Base-by-base conservation (phyloP, 2,888 invertebrate species). In the Synergus japonicus region DNA sequence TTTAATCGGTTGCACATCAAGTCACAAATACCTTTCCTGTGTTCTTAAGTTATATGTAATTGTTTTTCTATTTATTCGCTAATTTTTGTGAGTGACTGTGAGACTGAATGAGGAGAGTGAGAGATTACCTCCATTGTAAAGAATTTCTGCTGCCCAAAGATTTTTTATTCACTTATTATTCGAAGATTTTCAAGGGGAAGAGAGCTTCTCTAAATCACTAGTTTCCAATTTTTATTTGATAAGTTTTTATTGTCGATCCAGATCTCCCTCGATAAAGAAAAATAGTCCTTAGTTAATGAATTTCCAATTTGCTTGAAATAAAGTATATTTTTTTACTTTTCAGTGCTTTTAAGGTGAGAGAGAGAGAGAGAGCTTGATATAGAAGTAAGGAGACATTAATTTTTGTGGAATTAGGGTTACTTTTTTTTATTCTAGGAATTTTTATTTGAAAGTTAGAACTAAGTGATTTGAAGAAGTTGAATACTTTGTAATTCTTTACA, bases 31-130 rank as follows among this genome's bases (percentile, higher is more conserved):
- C 80, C 83, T 82, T 81, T 54, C 79, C 79, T 82, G 82, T 83
- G 84, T 84, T 84, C 83, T 82, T 82, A 79, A 80, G 76, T 81
- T 82, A 81, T 76, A 67, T 78, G 76, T 84, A 78, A 76, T 76
- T 82, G 78, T 29, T 29, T 80, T 78, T 58, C 69, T 83, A 83
- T 83, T 83, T 83, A 82, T 81, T 80, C 46, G 37, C 49, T 15
- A 54, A 37, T 22, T 73, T 73, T 73, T 10, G 49, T 73, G 54
- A n/a, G n/a, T 73, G 69, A 73, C 69, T 73, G 69, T 73, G 37
- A 37, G 37, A n/a, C 7, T 37, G 37, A 73, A 73, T 73, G 69
- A 73, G 22, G n/a, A 49, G n/a, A 46, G 37, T n/a, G 37, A 37
- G 54, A n/a, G 29, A 73, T 10, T 29, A 29, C 69, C 69, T 54